phyloP scores from a whole-genome alignment of 2,113 vertebrate genomes.

The Sisor rabdophorus region DNA sequence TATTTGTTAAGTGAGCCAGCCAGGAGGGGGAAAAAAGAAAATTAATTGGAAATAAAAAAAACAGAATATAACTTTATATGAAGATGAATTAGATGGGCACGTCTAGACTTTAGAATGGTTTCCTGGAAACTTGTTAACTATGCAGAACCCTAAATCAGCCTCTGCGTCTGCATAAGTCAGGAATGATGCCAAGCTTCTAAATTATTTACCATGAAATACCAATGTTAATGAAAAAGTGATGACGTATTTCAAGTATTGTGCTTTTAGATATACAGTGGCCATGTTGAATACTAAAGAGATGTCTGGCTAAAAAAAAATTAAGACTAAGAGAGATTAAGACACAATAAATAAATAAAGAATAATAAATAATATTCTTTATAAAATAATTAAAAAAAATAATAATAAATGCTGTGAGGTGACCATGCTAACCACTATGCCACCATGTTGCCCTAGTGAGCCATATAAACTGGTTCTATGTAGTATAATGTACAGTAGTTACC shows the following conservation, averaged over 20 bases:
- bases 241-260: constrained; percentile 29
- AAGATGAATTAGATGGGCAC: neutral
- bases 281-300: constrained; percentile 8
- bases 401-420: too few relatives aligned
- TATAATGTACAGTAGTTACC: too few relatives aligned
- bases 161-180: constrained; percentile 11
- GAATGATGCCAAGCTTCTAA: constrained; percentile 18
- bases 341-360: constrained; percentile 21
- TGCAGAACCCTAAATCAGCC: constrained; percentile 11
- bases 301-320: too few relatives aligned
- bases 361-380: too few relatives aligned
- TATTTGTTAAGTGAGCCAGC: neutral
- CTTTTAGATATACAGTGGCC: neutral
- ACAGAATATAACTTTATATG: too few relatives aligned
- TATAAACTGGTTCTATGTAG: too few relatives aligned
- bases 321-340: too few relatives aligned
- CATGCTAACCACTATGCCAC: too few relatives aligned
- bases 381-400: too few relatives aligned
- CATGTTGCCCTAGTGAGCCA: too few relatives aligned
- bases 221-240: constrained; percentile 39
- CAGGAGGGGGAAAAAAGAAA: neutral
- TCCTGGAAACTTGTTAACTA: constrained; percentile 5
- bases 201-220: constrained; percentile 41
- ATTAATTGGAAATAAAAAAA: neutral
- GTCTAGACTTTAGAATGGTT: neutral